Conservation (phyloP, 2,888 invertebrate genomes). For the Dichetophora obliterata region DNA sequence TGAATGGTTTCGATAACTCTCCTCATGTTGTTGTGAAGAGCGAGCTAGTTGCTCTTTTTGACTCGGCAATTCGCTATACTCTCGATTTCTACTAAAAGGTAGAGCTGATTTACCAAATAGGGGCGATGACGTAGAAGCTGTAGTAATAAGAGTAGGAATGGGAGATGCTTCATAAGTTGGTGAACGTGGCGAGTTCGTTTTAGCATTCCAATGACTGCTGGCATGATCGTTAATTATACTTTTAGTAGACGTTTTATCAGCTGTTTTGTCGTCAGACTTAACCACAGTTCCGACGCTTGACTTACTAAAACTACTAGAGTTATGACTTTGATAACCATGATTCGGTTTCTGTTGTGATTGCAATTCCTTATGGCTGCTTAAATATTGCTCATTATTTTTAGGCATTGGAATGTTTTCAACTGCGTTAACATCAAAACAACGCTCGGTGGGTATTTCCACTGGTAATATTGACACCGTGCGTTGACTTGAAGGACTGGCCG, state of each 20-base stretch:
- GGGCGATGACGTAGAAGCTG: background rate
- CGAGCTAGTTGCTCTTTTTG: background rate
- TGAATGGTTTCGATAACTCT: background rate
- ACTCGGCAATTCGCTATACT: background rate
- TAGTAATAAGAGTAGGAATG: background rate
- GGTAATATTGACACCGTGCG: conserved; percentile 44
- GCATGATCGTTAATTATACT: background rate
- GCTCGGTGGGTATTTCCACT: conserved; percentile 56
- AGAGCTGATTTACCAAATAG: conserved; percentile 2
- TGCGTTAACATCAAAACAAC: conserved; percentile 49
- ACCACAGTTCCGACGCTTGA: background rate
- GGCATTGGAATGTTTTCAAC: conserved; percentile 18
- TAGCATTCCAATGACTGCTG: background rate
- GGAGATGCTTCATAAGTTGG: background rate
- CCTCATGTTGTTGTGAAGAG: conserved; percentile 12
- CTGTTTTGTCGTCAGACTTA: background rate
- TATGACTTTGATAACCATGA: background rate
- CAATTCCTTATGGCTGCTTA: too few species aligned
- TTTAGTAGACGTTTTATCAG: background rate
- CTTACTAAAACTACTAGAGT: background rate
- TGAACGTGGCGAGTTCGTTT: background rate
- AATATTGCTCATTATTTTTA: background rate
- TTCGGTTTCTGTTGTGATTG: background rate
- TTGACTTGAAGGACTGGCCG: conserved; percentile 29
- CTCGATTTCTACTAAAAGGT: background rate